Base-by-base conservation (phyloP, 2,113 vertebrate species). In the Paradisaea rubra region DNA sequence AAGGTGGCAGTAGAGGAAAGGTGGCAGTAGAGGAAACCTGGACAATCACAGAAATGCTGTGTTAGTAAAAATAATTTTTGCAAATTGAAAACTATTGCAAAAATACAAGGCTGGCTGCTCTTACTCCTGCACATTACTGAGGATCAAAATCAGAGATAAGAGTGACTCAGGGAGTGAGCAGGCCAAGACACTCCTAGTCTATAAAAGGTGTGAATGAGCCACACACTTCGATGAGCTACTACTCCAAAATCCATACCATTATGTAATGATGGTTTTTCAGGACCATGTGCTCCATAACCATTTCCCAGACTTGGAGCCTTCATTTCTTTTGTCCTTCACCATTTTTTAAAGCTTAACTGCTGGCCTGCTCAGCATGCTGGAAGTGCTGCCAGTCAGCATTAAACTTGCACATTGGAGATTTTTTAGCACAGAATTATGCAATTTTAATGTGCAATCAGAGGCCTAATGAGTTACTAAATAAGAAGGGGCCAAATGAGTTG, bases 401-500 rank as follows among this genome's bases (percentile, higher is more conserved):
- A 39, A 88, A 70, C 30, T 9, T 41, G 47, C 39, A 54, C 6
- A 1, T 0, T 30, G 10, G 35, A 81, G 54, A 15, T 54, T 83
- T 89, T 82, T 89, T 22, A 80, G 87, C 54, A n/a, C 31, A 52
- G 44, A 86, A 83, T 91, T 68, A 88, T 23, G 74, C 64, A 82
- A 95, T 63, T 92, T 72, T 42, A 45, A 69, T 31, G 54, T 23
- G 42, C 54, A 92, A 60, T 61, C 57, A 88, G 81, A 84, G 37
- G 53, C 61, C 71, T 80, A 70, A 89, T 27, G 79, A 96, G 96
- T 68, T 94, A 64, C 61, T 94, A 88, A 73, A 42, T 59, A 86
- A 83, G 82, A 91, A 94, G 56, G 79, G 89, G 52, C 74, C 64
- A 68, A 91, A 72, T n/a, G 22, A 86, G 71, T 68, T 95, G 93